phyloP scores from a whole-genome alignment of 2,888 invertebrate species.

The Linnaemya tessellans region DNA sequence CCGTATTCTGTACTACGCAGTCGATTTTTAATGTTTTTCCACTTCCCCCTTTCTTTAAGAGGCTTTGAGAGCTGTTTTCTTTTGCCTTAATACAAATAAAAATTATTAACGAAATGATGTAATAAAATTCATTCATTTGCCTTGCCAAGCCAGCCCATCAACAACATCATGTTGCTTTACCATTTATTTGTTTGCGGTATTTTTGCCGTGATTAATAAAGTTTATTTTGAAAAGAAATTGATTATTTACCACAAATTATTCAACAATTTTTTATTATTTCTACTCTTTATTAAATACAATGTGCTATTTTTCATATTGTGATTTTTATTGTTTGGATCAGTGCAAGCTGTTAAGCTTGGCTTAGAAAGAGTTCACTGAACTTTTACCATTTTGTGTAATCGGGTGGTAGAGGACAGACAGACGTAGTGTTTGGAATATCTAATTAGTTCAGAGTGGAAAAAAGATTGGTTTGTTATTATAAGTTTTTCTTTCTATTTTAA shows the following conservation, averaged over 20 bases:
- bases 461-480: slow-evolving; percentile 15
- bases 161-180: neutral
- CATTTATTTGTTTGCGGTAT: slow-evolving; percentile 19
- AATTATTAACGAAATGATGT: slow-evolving; percentile 30
- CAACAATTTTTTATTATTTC: neutral
- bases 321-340: slow-evolving; percentile 4
- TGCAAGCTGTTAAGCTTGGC: slow-evolving; percentile 36
- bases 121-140: slow-evolving; percentile 5
- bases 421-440: slow-evolving; percentile 40
- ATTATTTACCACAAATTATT: slow-evolving; percentile 32
- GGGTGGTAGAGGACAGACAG: neutral
- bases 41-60: slow-evolving; percentile 4
- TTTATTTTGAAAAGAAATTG: slow-evolving; percentile 37
- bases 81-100: neutral
- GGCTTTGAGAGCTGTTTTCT: neutral
- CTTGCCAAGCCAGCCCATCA: slow-evolving; percentile 9
- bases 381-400: slow-evolving; percentile 15
- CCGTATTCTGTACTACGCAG: too few relatives aligned
- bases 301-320: neutral
- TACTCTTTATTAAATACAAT: neutral
- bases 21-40: too few relatives aligned
- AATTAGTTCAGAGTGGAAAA: slow-evolving; percentile 21
- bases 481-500: slow-evolving; percentile 17
- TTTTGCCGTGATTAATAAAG: slow-evolving; percentile 26
- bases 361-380: slow-evolving; percentile 58